Evolutionary conservation across 2,113 vertebrate species (phyloP), one percentile per base, ranked within the genome.

Genomic region (Cygnus atratus): DNA sequence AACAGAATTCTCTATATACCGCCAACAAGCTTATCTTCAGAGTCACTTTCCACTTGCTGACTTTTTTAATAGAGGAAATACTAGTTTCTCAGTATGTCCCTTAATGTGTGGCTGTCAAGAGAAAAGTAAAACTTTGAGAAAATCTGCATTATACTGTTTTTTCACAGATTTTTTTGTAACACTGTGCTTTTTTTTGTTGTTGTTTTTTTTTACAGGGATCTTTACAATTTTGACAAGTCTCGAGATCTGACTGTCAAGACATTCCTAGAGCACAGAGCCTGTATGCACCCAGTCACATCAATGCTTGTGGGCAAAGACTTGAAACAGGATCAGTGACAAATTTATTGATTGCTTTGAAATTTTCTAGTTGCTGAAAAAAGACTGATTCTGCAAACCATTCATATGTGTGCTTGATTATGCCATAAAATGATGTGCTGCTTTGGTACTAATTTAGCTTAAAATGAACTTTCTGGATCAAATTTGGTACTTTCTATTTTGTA

Each of bases 251-350:
- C 99, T 1, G 87, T 99, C 46, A 94, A 70, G 19, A 57, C 97
- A 3, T 99, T 99, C 90, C 82, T 97, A 63, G 97, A 98, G 81
- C 97, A 99, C 46, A 98, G 97, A 62, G 96, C 89, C 0, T 97
- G 80, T 13, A 99, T 99, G 99, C 99, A 99, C 78, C 98, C 98
- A 0, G 98, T 99, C 92, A 99, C 99, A 8, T 96, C 98, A 8
- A 98, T 98, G 95, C 97, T 99, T 70, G 98, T 99, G 83, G 97
- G 98, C 83, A 99, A 98, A 75, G 99, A 99, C 81, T 96, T 99
- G 88, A 98, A 99, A 72, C 97, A 98, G 66, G 97, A 98, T n/a
- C 92, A 92, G 82, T 96, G 87, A 96, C 61, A 85, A 62, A 83
- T 43, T 28, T 65, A 66, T 41, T 21, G 17, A 71, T 61, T n/a